Conservation (phyloP, 2,888 invertebrate species). For the Odontothrips loti region DNA sequence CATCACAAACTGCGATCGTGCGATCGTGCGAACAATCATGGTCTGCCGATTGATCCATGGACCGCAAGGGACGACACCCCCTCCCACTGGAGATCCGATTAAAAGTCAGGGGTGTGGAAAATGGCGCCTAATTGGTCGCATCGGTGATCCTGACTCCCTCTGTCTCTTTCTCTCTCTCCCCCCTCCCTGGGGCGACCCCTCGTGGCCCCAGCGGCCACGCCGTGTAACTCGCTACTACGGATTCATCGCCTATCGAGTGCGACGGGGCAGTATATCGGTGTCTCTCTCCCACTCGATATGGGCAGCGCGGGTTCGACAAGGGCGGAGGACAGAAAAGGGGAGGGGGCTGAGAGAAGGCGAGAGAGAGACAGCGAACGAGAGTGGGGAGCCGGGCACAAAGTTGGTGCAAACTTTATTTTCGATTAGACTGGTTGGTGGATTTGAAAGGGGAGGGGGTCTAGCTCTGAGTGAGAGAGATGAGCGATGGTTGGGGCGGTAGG, state of each 20-base stretch:
- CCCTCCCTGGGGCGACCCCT: neutral
- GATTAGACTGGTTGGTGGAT: neutral
- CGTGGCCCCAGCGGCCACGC: neutral
- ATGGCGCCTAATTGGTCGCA: neutral
- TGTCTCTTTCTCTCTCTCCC: neutral
- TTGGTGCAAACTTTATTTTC: conserved; percentile 1
- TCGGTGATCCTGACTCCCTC: neutral
- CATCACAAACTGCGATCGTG: no score
- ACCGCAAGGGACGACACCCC: no score
- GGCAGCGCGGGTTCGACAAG: no score
- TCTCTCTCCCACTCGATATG: neutral
- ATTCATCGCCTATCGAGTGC: neutral
- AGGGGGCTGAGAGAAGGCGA: no score
- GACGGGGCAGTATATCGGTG: neutral
- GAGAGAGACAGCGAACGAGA: no score
- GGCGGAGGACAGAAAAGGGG: no score
- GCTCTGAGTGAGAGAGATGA: no score
- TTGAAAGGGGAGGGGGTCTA: no score
- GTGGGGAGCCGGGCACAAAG: neutral
- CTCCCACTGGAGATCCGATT: neutral
- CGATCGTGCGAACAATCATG: no score
- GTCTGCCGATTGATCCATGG: no score
- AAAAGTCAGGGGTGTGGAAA: conserved; percentile 4
- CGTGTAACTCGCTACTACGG: neutral
- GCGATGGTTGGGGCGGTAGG: no score